Base-by-base conservation (phyloP, 2,888 invertebrate species). In the Protodeltote pygarga region DNA sequence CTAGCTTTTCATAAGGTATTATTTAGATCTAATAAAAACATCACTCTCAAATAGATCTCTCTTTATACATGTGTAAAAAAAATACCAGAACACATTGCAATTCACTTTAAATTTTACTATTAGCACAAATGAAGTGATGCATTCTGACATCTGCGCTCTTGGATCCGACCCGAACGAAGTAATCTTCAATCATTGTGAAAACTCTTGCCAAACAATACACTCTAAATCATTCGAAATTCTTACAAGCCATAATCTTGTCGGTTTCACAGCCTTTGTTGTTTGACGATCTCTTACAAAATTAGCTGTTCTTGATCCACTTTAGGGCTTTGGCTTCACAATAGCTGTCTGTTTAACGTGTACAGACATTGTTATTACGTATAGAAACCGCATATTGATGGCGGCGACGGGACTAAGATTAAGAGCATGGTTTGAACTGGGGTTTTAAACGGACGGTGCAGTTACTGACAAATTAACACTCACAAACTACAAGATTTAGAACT, bases 321-420 rank as follows among this genome's bases (percentile, higher is more conserved):
- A 59, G 44, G 60, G 65, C 35, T 63, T 61, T 54, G 52, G 47
- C 60, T 68, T 67, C 71, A 71, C 75, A 67, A 73, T 70, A 52
- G 50, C 53, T 62, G 61, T 70, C 63, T 63, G 63, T 70, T 69
- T 62, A 65, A 38, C 37, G 11, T 14, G 35, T 37, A 32, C 32
- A 42, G n/a, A 16, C 16, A 28, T 38, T 38, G 34, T 37, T 40
- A 25, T 53, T 33, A 27, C 28, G 17, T 31, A 35, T 46, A 8
- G 9, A 15, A 25, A n/a, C 10, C 28, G 37, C 8, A 37, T 48
- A 32, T 35, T 65, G 49, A 53, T 35, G 41, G 37, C 45, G 60
- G 29, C 27, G 41, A 17, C 33, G 20, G 37, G 20, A 53, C 41
- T 39, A 42, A 27, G 17, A 17, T 21, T 34, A 5, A 41, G 32